Percentiles rank a stretch among this genome's conserved stretches.
These are phyloP conservation scores for Halictus quadricinctus DNA, from an alignment of 2,888 invertebrate genomes.

Conservation along the genomic window DNA sequence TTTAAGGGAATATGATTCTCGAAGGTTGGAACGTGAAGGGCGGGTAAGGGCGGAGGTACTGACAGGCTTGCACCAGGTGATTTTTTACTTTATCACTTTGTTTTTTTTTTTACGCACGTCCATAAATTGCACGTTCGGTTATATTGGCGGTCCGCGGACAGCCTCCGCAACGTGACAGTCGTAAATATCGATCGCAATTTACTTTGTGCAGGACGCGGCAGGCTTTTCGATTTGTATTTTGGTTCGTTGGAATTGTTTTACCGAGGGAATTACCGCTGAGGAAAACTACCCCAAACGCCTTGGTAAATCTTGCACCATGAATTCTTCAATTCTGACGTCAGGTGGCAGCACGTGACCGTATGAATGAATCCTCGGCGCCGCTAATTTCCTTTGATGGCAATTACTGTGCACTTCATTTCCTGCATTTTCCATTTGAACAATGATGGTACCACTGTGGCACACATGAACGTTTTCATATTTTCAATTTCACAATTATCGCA, in stretches of 20 bases:
- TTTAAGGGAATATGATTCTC: neutral
- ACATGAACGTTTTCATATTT: neutral
- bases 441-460: neutral
- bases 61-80: neutral
- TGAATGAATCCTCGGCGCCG: slow-evolving; percentile 4
- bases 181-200: neutral
- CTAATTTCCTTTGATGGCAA: neutral
- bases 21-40: neutral
- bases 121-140: neutral
- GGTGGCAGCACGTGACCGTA: slow-evolving; percentile 61
- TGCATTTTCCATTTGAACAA: neutral
- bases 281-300: neutral
- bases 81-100: neutral
- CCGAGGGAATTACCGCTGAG: neutral
- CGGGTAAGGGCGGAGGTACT: neutral
- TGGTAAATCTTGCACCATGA: slow-evolving; percentile 21
- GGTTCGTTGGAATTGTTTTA: neutral
- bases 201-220: neutral
- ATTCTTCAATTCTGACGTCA: slow-evolving; percentile 38
- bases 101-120: neutral
- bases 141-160: neutral
- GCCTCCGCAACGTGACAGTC: neutral
- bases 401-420: neutral
- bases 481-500: neutral
- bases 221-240: neutral